These are phyloP conservation scores for Chrosomus eos DNA, from an alignment of 2,797 vertebrate species.

Conservation along the genomic window DNA sequence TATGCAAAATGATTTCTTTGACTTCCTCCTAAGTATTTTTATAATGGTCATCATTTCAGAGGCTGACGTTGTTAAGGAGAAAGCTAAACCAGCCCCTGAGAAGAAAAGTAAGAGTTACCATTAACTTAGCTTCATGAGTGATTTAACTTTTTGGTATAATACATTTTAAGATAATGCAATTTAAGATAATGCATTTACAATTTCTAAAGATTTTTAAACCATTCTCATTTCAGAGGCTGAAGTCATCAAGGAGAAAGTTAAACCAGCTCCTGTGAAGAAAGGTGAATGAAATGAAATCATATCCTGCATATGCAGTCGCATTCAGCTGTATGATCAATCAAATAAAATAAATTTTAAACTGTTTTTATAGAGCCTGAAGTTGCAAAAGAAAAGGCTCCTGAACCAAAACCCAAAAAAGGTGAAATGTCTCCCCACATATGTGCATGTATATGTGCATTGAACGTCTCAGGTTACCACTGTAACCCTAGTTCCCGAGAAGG, in stretches of 20 bases:
- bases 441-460: background rate
- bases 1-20: background rate
- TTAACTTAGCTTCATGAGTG: background rate
- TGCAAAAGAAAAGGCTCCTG: background rate
- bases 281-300: background rate
- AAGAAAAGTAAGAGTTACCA: background rate
- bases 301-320: too few species aligned
- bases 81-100: conserved; percentile 57
- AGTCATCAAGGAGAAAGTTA: conserved; percentile 8
- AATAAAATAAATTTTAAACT: background rate
- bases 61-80: conserved; percentile 59
- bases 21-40: background rate
- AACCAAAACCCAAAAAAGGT: background rate
- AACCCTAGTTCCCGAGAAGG: too few species aligned
- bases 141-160: too few species aligned
- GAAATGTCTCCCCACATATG: background rate
- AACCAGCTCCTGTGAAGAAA: conserved; percentile 28
- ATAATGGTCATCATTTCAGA: background rate
- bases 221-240: conserved; percentile 7
- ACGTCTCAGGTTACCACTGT: too few species aligned
- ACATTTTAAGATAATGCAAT: background rate
- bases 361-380: conserved; percentile 26
- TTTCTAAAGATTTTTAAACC: background rate
- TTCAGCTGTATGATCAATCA: background rate
- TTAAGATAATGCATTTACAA: background rate